phyloP scores from a whole-genome alignment of 2,797 vertebrate genomes.

The Chaetophractus vellerosus region DNA sequence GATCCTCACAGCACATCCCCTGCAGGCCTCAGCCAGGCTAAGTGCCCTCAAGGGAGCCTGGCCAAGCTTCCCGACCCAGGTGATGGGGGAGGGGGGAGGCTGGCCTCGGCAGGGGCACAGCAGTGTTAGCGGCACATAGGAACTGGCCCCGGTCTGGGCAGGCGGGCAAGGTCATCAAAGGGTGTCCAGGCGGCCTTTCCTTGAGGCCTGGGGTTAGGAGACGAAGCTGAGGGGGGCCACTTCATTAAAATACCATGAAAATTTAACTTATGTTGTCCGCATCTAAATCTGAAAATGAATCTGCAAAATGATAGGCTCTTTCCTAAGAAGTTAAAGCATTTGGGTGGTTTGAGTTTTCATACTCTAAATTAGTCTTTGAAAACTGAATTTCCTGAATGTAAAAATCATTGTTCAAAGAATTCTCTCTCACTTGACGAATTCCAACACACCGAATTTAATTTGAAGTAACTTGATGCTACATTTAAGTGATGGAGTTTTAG shows the following conservation, averaged over 20 bases:
- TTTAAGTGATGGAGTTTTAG: neutral
- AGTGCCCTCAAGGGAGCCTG: neutral
- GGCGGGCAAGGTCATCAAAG: accelerated
- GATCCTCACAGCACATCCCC: neutral
- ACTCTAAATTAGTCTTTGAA: neutral
- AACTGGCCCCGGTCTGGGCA: accelerated
- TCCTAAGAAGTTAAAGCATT: neutral
- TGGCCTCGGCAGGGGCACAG: neutral
- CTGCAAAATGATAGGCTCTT: neutral
- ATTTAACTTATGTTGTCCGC: neutral
- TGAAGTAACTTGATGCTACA: no score
- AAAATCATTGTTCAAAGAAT: neutral
- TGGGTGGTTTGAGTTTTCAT: no score
- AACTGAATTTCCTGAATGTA: neutral
- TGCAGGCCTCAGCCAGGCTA: accelerated
- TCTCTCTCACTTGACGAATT: neutral
- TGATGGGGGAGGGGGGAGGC: accelerated
- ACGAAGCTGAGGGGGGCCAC: neutral
- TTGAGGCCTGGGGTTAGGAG: neutral
- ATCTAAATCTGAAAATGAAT: neutral
- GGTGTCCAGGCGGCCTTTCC: neutral
- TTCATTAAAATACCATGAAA: neutral
- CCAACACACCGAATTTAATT: neutral
- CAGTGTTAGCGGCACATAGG: neutral
- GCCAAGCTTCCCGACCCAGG: neutral